Evolutionary conservation across 2,888 invertebrate genomes (phyloP).

Genomic region (Drosophila maculinotata): DNA sequence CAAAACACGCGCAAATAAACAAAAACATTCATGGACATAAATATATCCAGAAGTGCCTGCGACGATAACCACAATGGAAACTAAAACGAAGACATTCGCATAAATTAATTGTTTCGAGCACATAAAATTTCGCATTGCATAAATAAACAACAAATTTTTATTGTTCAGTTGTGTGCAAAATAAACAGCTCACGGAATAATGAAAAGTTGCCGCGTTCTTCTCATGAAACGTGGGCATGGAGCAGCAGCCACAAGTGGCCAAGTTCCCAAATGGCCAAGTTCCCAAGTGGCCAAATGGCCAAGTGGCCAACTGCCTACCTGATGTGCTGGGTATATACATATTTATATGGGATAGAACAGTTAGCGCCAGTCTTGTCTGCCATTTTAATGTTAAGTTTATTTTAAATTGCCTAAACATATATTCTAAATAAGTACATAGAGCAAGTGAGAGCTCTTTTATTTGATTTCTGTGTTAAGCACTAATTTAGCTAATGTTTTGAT

Average conservation of each 20-base stretch:
- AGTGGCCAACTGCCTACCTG: slow-evolving; percentile 12
- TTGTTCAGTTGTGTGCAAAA: slow-evolving; percentile 61
- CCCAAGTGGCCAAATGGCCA: slow-evolving; percentile 6
- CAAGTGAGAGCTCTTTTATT: slow-evolving; percentile 18
- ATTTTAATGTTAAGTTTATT: slow-evolving; percentile 19
- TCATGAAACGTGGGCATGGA: slow-evolving; percentile 35
- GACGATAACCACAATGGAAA: slow-evolving; percentile 44
- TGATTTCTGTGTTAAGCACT: slow-evolving; percentile 2
- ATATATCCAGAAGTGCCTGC: slow-evolving; percentile 52
- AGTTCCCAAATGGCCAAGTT: not conserved
- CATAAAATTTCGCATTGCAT: slow-evolving; percentile 63
- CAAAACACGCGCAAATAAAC: slow-evolving; percentile 40
- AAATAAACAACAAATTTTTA: slow-evolving; percentile 68
- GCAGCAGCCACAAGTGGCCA: slow-evolving; percentile 61
- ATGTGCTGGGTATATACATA: not conserved
- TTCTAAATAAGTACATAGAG: slow-evolving; percentile 12
- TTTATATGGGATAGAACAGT: too few relatives aligned
- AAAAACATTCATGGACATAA: slow-evolving; percentile 27
- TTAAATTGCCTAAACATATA: slow-evolving; percentile 28
- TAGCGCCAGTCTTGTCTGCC: slow-evolving; percentile 4
- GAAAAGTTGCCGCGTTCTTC: slow-evolving; percentile 45
- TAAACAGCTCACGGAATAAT: slow-evolving; percentile 45
- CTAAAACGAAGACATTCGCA: slow-evolving; percentile 53
- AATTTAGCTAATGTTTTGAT: slow-evolving; percentile 41
- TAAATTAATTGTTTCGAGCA: slow-evolving; percentile 55